phyloP scores from a whole-genome alignment of 2,113 vertebrate genomes.

The Clarias magur region DNA sequence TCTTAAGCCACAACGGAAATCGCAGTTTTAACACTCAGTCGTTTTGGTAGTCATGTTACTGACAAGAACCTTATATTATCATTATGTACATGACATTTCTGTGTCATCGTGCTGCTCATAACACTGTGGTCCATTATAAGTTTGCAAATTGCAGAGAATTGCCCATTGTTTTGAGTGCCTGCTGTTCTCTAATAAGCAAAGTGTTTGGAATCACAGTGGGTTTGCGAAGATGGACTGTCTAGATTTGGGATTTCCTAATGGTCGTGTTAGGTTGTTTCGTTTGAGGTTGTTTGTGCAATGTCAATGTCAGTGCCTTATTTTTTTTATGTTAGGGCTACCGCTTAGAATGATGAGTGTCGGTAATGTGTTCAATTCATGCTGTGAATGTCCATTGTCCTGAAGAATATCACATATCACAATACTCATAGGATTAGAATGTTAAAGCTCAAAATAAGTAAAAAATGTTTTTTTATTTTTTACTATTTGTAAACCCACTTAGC shows the following conservation, averaged over 20 bases:
- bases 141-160: neutral
- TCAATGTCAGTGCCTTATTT: neutral
- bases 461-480: neutral
- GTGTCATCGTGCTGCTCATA: neutral
- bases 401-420: neutral
- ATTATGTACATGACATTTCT: neutral
- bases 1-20: neutral
- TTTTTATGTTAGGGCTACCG: neutral
- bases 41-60: neutral
- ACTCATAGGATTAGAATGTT: neutral
- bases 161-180: neutral
- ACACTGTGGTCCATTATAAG: conserved; percentile 3
- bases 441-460: neutral
- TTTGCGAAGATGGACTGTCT: neutral
- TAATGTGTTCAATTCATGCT: conserved; percentile 7
- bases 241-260: conserved; percentile 19
- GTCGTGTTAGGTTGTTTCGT: neutral
- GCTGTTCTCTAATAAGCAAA: conserved; percentile 10
- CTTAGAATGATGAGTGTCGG: neutral
- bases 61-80: neutral
- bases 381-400: neutral
- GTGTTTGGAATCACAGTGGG: neutral
- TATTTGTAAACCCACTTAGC: conserved; percentile 7
- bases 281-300: neutral
- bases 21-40: neutral